Conservation (phyloP, 2,113 vertebrate genomes). For the Odontophorus gujanensis region DNA sequence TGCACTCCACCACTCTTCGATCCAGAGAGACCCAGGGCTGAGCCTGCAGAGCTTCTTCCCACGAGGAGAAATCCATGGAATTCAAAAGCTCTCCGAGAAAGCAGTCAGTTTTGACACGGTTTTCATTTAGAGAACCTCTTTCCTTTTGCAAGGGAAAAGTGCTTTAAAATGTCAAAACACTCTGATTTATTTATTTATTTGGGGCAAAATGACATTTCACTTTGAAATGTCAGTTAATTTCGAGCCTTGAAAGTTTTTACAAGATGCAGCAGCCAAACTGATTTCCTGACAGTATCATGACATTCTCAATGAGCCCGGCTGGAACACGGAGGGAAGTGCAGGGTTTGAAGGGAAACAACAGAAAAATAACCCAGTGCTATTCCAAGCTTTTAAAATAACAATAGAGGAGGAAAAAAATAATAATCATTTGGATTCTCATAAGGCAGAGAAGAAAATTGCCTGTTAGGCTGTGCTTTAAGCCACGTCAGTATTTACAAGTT, state of each 20-base stretch:
- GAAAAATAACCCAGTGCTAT: not conserved
- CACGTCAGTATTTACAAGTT: not conserved
- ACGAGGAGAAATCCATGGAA: not conserved
- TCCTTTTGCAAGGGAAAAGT: slow-evolving; percentile 18
- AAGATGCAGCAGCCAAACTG: slow-evolving; percentile 54
- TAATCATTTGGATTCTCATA: not conserved
- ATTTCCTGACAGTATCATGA: slow-evolving; percentile 49
- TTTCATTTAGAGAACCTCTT: slow-evolving; percentile 38
- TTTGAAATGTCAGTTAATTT: slow-evolving; percentile 73
- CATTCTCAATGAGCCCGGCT: not conserved
- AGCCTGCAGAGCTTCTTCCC: not conserved
- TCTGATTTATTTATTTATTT: slow-evolving; percentile 57
- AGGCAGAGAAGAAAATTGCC: not conserved
- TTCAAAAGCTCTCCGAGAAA: not conserved
- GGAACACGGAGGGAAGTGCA: not conserved
- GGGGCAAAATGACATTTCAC: slow-evolving; percentile 68
- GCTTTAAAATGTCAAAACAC: slow-evolving; percentile 66
- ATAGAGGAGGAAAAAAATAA: not conserved
- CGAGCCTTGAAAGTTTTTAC: slow-evolving; percentile 58
- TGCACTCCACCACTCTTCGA: not conserved
- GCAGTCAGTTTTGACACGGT: slow-evolving; percentile 8
- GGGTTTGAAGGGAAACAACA: not conserved
- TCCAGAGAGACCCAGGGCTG: accelerated
- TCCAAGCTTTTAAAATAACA: slow-evolving; percentile 9
- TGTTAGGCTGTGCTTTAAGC: not conserved